These are phyloP conservation scores for Apocrypta bakeri DNA, from an alignment of 1,140 invertebrate species.

Conservation along the genomic window DNA sequence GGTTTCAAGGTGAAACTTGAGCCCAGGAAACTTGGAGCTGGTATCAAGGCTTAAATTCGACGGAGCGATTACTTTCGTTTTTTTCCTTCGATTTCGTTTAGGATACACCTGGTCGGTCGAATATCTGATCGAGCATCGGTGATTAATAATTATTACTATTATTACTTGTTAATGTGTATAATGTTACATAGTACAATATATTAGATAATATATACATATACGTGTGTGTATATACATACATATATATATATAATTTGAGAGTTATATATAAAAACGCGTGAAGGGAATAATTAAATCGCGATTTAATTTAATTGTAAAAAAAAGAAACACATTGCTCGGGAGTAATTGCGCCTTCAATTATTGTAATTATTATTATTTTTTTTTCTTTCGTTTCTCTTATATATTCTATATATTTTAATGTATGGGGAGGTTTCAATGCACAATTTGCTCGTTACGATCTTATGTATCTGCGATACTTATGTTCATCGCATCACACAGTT, in stretches of 20 bases:
- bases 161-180: conserved; percentile 26
- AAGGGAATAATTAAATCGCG: neutral
- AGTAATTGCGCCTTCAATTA: conserved; percentile 16
- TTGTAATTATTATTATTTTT: conserved; percentile 22
- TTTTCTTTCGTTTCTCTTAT: neutral
- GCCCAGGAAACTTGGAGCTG: conserved; percentile 75
- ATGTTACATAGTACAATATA: neutral
- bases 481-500: neutral
- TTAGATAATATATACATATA: neutral
- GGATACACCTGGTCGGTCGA: too few relatives aligned
- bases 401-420: neutral
- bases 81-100: neutral
- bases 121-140: too few relatives aligned
- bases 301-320: neutral
- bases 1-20: conserved; percentile 84
- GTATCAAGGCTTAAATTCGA: conserved; percentile 59
- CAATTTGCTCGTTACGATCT: too few relatives aligned
- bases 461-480: neutral
- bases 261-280: neutral
- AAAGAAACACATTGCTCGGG: conserved; percentile 2
- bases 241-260: neutral
- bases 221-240: neutral
- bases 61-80: neutral
- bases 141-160: too few relatives aligned
- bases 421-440: too few relatives aligned